Percentiles rank a stretch among this genome's conserved stretches.
phyloP scores from a whole-genome alignment of 2,888 invertebrate species.

The Lamproptera curius region DNA sequence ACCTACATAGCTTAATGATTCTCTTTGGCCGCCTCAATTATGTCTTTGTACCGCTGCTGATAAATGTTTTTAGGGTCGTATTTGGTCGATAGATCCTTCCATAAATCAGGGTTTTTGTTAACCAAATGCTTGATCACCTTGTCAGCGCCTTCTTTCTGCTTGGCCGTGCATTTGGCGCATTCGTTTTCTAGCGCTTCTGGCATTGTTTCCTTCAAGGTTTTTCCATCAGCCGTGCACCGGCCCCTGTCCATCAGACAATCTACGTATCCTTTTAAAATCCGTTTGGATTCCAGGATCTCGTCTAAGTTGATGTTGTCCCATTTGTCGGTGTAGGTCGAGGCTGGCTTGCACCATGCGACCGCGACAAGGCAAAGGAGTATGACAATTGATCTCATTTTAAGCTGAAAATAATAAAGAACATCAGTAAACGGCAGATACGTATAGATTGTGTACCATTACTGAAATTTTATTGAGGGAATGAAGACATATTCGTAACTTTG shows the following conservation, averaged over 20 bases:
- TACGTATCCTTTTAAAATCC: conserved; percentile 82
- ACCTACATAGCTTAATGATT: conserved; percentile 19
- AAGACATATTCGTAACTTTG: no score
- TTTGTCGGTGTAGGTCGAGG: conserved; percentile 80
- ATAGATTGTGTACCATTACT: conserved; percentile 6
- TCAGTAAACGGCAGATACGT: neutral
- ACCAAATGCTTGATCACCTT: conserved; percentile 83
- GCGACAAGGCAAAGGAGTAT: conserved; percentile 55
- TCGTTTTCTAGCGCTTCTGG: conserved; percentile 85
- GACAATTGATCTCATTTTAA: conserved; percentile 60
- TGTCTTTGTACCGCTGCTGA: conserved; percentile 80
- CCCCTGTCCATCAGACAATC: conserved; percentile 82
- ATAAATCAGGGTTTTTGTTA: conserved; percentile 82
- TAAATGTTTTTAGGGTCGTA: conserved; percentile 85
- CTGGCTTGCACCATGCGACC: conserved; percentile 52
- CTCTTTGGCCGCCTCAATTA: conserved; percentile 47
- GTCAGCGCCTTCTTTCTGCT: conserved; percentile 74
- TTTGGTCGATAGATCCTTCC: conserved; percentile 81
- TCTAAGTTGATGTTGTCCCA: conserved; percentile 85
- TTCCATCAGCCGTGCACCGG: conserved; percentile 83
- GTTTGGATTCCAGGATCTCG: conserved; percentile 80
- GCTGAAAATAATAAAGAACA: conserved; percentile 34
- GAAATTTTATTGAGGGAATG: no score
- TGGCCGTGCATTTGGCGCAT: conserved; percentile 83
- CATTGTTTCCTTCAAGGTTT: conserved; percentile 76